phyloP scores from a whole-genome alignment of 2,113 vertebrate species.

The Patagioenas fasciata region DNA sequence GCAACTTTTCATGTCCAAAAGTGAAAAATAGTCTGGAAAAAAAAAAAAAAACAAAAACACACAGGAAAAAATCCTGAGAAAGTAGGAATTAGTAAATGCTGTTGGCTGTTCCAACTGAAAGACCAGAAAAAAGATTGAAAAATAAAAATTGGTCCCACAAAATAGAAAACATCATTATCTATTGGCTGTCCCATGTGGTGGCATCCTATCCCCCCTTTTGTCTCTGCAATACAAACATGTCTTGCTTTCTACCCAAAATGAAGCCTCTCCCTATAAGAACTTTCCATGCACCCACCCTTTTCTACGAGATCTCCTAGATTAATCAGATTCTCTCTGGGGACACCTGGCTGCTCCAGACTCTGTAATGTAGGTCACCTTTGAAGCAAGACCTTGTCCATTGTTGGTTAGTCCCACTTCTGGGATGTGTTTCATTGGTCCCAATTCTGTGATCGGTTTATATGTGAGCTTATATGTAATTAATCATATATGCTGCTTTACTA shows the following conservation, averaged over 20 bases:
- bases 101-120: background rate
- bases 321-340: fast-evolving
- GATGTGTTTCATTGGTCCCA: background rate
- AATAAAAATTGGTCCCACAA: background rate
- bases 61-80: background rate
- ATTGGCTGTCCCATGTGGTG: background rate
- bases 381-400: background rate
- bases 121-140: background rate
- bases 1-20: background rate
- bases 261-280: background rate
- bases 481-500: background rate
- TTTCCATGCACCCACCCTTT: background rate
- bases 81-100: background rate
- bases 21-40: background rate
- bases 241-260: background rate
- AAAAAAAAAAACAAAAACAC: no score
- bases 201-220: background rate
- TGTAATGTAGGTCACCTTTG: background rate
- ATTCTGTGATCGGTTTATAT: background rate
- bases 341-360: background rate
- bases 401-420: background rate
- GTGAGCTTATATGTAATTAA: background rate
- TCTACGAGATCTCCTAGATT: background rate
- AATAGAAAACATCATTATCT: background rate
- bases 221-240: background rate